Conservation (phyloP, 2,888 invertebrate species). For the Chironomus tentans region DNA sequence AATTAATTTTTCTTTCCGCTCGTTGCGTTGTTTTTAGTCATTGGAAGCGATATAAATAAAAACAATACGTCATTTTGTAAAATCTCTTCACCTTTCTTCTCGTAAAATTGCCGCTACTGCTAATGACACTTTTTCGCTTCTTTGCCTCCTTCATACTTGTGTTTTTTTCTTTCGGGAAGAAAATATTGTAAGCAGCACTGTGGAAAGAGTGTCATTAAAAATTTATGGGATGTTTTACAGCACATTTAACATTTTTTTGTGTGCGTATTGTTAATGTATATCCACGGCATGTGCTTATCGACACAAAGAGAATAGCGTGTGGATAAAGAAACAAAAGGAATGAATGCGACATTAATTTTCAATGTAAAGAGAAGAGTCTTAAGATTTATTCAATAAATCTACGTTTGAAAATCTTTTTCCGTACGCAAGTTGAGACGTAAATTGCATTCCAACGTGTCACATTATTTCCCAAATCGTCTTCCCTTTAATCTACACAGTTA, state of each 20-base stretch:
- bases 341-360: neutral
- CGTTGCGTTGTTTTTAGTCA: neutral
- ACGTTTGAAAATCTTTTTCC: neutral
- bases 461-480: neutral
- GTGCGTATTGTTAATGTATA: slow-evolving; percentile 18
- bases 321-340: neutral
- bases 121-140: neutral
- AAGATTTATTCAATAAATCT: neutral
- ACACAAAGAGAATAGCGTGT: neutral
- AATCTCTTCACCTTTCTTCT: neutral
- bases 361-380: neutral
- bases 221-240: slow-evolving; percentile 25
- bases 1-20: neutral
- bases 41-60: neutral
- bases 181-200: neutral
- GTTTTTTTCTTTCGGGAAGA: neutral
- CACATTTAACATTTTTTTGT: slow-evolving; percentile 21
- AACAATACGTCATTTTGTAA: neutral
- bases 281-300: slow-evolving; percentile 3
- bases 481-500: neutral
- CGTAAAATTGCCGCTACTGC: neutral
- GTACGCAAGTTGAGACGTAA: neutral
- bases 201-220: slow-evolving; percentile 19
- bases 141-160: too few relatives aligned
- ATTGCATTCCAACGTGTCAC: neutral